phyloP scores from a whole-genome alignment of 2,113 vertebrate species.

The Myrmecobius fasciatus region DNA sequence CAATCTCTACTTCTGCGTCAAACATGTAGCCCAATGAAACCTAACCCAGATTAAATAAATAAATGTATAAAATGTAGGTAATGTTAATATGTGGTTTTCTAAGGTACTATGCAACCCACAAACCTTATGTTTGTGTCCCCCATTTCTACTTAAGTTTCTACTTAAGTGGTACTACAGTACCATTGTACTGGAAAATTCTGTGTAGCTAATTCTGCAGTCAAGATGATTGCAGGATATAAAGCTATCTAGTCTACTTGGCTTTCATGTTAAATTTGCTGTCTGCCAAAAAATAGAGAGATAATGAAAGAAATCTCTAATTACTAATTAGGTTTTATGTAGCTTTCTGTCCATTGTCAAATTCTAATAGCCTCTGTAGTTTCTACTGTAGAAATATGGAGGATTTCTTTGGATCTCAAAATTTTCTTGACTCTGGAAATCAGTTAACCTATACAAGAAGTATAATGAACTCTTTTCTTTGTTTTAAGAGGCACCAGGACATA shows the following conservation, averaged over 20 bases:
- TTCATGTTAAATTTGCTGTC: background rate
- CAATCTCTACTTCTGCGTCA: background rate
- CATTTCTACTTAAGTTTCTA: background rate
- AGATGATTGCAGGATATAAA: background rate
- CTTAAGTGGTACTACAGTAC: too few relatives aligned
- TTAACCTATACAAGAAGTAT: background rate
- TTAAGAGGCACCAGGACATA: background rate
- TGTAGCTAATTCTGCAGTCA: background rate
- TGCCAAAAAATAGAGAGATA: background rate
- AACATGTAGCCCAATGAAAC: background rate
- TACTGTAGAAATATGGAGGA: background rate
- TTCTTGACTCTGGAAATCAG: conserved; percentile 21
- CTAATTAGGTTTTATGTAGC: background rate
- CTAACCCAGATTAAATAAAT: background rate
- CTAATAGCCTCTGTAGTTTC: background rate
- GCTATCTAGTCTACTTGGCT: background rate
- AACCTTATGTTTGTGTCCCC: background rate
- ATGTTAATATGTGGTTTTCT: background rate
- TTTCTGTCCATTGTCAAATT: background rate
- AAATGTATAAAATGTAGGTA: background rate
- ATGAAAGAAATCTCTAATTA: background rate
- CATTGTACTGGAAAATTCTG: background rate
- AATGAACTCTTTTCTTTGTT: conserved; percentile 35
- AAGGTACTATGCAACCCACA: background rate
- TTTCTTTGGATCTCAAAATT: conserved; percentile 21